A percentile compares a stretch with the other conserved stretches of the same genome.
phyloP scores from a whole-genome alignment of 2,888 invertebrate genomes.

The Clostera curtula region DNA sequence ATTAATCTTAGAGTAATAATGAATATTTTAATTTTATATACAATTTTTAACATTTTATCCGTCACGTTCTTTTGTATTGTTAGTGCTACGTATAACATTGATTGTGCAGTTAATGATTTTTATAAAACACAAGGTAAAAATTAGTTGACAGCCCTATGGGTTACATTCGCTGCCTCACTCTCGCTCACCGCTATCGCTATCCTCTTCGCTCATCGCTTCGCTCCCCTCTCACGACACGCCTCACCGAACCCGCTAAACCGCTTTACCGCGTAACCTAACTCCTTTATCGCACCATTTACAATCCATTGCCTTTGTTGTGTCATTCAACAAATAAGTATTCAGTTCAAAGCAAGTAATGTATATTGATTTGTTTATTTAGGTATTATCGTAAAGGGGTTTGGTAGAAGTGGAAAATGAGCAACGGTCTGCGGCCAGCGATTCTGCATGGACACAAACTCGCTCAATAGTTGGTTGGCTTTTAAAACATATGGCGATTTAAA shows the following conservation, averaged over 20 bases:
- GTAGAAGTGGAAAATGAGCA: conserved; percentile 24
- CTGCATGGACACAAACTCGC: too few relatives aligned
- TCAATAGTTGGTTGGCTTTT: too few relatives aligned
- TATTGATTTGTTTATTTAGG: conserved; percentile 3
- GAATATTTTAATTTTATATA: too few relatives aligned
- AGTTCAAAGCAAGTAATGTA: conserved; percentile 24
- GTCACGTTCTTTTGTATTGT: too few relatives aligned
- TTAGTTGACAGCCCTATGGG: too few relatives aligned
- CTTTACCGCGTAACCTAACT: conserved; percentile 1
- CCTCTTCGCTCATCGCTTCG: conserved; percentile 51
- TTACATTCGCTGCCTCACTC: conserved; percentile 24
- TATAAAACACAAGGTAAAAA: too few relatives aligned
- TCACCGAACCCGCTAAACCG: conserved; percentile 23
- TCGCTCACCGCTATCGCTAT: conserved; percentile 35
- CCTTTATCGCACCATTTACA: neutral
- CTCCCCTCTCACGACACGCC: conserved; percentile 45
- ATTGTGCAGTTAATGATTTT: too few relatives aligned
- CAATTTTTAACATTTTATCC: too few relatives aligned
- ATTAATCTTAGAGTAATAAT: too few relatives aligned
- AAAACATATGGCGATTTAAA: too few relatives aligned
- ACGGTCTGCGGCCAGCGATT: conserved; percentile 37
- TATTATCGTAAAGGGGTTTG: conserved; percentile 16
- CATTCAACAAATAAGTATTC: too few relatives aligned
- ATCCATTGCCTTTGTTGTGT: conserved; percentile 17
- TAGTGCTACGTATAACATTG: too few relatives aligned